Evolutionary conservation across 2,113 vertebrate species (phyloP).

Genomic region (Bombycilla garrulus): DNA sequence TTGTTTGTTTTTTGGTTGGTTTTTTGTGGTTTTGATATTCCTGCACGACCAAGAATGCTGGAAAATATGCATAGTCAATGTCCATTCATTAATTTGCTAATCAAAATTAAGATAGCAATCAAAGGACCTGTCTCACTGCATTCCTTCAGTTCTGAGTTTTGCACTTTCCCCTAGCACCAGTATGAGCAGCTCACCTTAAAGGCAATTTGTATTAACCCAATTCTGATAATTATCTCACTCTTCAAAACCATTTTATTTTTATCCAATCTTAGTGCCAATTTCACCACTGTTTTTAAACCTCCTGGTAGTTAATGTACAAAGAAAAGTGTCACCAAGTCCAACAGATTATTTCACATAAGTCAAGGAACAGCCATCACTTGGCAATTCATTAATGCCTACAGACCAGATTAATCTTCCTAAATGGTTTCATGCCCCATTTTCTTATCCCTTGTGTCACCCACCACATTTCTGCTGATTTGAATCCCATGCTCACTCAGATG

Average conservation of each 20-base stretch:
- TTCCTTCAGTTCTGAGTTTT: not conserved
- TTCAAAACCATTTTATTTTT: not conserved
- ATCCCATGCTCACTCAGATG: not conserved
- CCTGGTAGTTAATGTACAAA: not conserved
- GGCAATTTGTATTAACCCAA: not conserved
- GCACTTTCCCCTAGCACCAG: not conserved
- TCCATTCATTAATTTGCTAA: not conserved
- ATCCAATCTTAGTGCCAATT: not conserved
- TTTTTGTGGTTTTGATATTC: not conserved
- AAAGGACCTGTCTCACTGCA: not conserved
- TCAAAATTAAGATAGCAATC: not conserved
- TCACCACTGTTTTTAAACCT: not conserved
- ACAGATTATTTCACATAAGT: not conserved
- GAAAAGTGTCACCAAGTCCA: not conserved
- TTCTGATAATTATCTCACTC: not conserved
- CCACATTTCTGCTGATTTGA: not conserved
- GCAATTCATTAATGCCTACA: not conserved
- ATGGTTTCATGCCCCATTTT: not conserved
- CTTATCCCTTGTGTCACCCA: not conserved
- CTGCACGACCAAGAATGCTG: not conserved
- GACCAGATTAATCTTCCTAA: not conserved
- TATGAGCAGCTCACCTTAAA: not conserved
- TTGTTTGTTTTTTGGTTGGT: not conserved
- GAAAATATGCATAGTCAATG: not conserved
- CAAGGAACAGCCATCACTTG: not conserved